phyloP scores from a whole-genome alignment of 2,797 vertebrate species.

The Coreius guichenoti region DNA sequence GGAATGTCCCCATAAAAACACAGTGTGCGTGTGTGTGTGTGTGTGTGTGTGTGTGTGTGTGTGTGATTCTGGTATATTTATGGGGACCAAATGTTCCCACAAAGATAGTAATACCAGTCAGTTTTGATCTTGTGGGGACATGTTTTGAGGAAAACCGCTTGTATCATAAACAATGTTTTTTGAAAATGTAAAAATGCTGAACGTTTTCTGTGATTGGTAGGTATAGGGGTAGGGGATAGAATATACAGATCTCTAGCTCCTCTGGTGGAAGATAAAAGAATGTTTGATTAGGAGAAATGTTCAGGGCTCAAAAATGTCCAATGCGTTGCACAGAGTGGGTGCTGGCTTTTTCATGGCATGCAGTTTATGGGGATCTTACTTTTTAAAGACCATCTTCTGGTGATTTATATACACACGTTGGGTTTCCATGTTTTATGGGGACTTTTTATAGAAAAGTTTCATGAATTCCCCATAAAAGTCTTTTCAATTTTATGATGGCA shows the following conservation, averaged over 20 bases:
- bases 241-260: slow-evolving; percentile 3
- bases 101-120: too few relatives aligned
- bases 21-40: too few relatives aligned
- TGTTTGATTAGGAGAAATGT: slow-evolving; percentile 13
- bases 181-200: not conserved
- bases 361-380: not conserved
- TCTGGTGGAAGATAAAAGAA: slow-evolving; percentile 21
- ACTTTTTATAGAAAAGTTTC: not conserved
- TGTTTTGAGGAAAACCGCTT: too few relatives aligned
- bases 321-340: not conserved
- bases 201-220: not conserved
- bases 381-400: not conserved
- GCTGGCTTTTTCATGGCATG: not conserved
- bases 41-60: too few relatives aligned
- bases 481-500: not conserved
- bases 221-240: not conserved
- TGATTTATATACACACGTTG: not conserved
- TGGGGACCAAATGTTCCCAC: too few relatives aligned
- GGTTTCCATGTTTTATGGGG: not conserved
- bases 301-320: slow-evolving; percentile 6
- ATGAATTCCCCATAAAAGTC: too few relatives aligned
- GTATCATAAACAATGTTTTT: too few relatives aligned
- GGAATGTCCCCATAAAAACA: too few relatives aligned
- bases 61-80: too few relatives aligned
- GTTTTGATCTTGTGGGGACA: too few relatives aligned